Base-by-base conservation (phyloP, 1,140 invertebrate genomes). In the Drosophila nigromelanica region DNA sequence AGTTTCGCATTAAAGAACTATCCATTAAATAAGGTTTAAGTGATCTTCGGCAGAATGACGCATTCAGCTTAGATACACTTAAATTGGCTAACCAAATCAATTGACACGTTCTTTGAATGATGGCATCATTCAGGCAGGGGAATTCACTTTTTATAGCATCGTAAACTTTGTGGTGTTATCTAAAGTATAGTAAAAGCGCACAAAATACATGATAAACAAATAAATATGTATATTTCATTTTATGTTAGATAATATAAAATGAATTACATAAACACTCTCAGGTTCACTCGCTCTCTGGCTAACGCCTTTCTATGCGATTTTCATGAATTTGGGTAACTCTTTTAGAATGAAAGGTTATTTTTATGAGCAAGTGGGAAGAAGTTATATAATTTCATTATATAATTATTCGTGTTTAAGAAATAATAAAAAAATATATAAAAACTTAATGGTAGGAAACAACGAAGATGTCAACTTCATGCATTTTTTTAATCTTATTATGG, bases 111-210 rank as follows among this genome's bases (percentile, higher is more conserved):
- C 30, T 5, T 10, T 35, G 14, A 52, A 11, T 56, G 21, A 56
- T 56, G 24, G 39, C 54, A 42, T 56, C 21, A 27, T 56, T 42
- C 11, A 11, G 12, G 15, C 21, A 8, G 24, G 14, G 55, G n/a
- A 27, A 33, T 18, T 30, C 11, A 35, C 6, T 60, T 35, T 60
- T 47, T 35, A 60, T 48, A n/a, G 30, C 58, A 45, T 47, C 58
- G 58, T 60, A 60, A 60, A 60, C 5, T n/a, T 12, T 11, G 47
- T 14, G 24, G 12, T 27, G 12, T 30, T 51, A 35, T 33, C n/a
- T 51, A 11, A 12, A 6, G 21, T n/a, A 18, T 35, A 14, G 12
- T 58, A 59, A 45, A 45, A n/a, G n/a, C 14, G 27, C 27, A 56
- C 3, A 14, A 12, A 14, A 42, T 27, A 3, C n/a, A 43, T 15